Evolutionary conservation across 2,113 vertebrate genomes (phyloP), one percentile per base, ranked within the genome.

Genomic region (Psammodynastes pulverulentus): DNA sequence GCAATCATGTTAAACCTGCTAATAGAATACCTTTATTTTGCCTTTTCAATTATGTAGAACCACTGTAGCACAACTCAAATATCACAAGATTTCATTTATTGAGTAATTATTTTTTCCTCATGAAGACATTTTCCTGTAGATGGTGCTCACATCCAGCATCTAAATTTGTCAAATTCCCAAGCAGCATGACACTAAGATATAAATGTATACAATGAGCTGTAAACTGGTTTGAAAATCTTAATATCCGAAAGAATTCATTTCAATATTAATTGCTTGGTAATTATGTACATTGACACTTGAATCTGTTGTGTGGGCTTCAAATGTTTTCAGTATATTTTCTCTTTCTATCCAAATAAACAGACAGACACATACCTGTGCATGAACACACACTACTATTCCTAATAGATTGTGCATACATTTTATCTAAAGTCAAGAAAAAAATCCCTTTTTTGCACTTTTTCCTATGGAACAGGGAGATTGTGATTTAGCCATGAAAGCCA

Each of bases 141-240:
- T 92, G 88, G 88, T 67, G 84, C 92, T 92, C 84, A 89, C 34
- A 62, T 21, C 92, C 53, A 67, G 34, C 84, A 89, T 62, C 91
- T 89, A 46, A 49, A 49, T 13, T 62, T 21, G 12, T n/a, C 1
- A 48, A 34, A 1, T 62, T 34, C 23, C 43, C 52, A 39, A 67
- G 15, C 24, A 89, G 52, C 39, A 89, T 56, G 15, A 19, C 39
- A 62, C 23, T 24, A 23, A 56, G 54, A 56, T 56, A 9, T 24
- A 24, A 56, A 51, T 0, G 3, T 88, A 19, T 43, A 88, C 24
- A 88, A 43, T 54, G n/a, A 54, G 62, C 39, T 88, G 89, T 87
- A 24, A 91, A 62, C 29, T 90, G 91, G 92, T 0, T 3, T 5
- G 39, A 13, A 94, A 26, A 17, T 34, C 12, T 12, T 62, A 12